Base-by-base conservation (phyloP, 2,797 vertebrate genomes). In the Xerus rutilus region DNA sequence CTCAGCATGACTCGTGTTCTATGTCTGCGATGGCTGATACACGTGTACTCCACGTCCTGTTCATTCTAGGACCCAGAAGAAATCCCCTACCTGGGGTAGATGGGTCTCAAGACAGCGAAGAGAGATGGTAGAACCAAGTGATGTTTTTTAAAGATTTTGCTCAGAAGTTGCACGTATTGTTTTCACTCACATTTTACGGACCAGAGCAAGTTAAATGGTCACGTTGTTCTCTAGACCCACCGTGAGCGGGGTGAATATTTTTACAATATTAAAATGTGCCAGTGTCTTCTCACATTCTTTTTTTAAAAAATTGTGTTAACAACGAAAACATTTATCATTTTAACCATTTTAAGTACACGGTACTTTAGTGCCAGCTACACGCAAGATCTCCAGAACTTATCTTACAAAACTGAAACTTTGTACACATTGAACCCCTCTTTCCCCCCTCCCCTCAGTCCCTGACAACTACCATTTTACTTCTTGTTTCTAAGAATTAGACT, bases 81-180 rank as follows among this genome's bases (percentile, higher is more conserved):
- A 92, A 20, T 79, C 39, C 28, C 25, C 43, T 92, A 4, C 43
- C 52, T 81, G 74, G 74, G 62, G 54, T 52, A n/a, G 54, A 17
- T 72, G 82, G 25, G 17, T 57, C 69, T 64, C 28, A 47, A 86
- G 81, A 52, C 52, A 81, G 52, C 82, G 59, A 86, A 64, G 23
- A 88, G 67, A 82, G 74, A n/a, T 39, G n/a, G 11, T 32, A 62
- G 43, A 81, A 49, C 47, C 32, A 67, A 28, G 10, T 64, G 49
- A 39, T 69, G 17, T 11, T 57, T 96, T 92, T 43, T 76, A 49
- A 43, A 73, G 47, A 59, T 90, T 89, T 86, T 78, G 76, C 57
- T 78, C 47, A 72, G 57, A 82, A 77, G 69, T 70, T 23, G 59
- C n/a, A 62, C n/a, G 45, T 54, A 18, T 54, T 54, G 52, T 54